phyloP scores from a whole-genome alignment of 2,888 invertebrate genomes.

The Hypomecis atomaria region DNA sequence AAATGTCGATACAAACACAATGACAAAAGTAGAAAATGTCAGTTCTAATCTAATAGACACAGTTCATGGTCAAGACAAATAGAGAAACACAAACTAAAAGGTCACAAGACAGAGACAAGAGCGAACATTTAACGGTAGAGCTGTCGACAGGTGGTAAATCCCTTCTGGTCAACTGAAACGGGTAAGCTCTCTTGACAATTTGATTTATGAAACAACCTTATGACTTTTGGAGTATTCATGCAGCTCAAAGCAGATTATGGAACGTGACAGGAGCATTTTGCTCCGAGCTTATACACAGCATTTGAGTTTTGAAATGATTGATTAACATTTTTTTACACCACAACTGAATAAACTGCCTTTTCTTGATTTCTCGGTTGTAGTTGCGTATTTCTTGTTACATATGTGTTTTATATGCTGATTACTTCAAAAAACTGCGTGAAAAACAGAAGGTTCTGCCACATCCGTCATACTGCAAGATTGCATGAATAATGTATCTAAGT shows the following conservation, averaged over 20 bases:
- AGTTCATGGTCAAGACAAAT: conserved; percentile 23
- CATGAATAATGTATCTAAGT: conserved; percentile 4
- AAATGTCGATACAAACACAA: conserved; percentile 22
- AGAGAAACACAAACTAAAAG: conserved; percentile 51
- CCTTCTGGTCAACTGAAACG: conserved; percentile 42
- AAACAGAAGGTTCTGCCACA: not conserved
- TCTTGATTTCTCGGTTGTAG: no score
- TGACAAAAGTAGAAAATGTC: conserved; percentile 37
- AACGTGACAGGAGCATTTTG: conserved; percentile 1
- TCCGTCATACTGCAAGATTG: conserved; percentile 3
- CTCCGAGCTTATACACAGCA: not conserved
- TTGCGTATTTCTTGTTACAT: no score
- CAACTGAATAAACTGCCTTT: no score
- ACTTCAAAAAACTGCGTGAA: not conserved
- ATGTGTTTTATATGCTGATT: not conserved
- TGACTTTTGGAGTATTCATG: not conserved
- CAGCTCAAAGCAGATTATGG: not conserved
- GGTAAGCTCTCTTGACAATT: conserved; percentile 42
- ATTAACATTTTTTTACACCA: no score
- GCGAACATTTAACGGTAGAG: conserved; percentile 58
- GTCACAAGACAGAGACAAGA: conserved; percentile 51
- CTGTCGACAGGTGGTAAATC: conserved; percentile 54
- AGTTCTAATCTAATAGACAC: conserved; percentile 41
- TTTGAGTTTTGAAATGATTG: not conserved
- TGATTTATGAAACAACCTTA: conserved; percentile 22